Evolutionary conservation across 2,113 vertebrate genomes (phyloP).

Genomic region (Hymenochirus boettgeri): DNA sequence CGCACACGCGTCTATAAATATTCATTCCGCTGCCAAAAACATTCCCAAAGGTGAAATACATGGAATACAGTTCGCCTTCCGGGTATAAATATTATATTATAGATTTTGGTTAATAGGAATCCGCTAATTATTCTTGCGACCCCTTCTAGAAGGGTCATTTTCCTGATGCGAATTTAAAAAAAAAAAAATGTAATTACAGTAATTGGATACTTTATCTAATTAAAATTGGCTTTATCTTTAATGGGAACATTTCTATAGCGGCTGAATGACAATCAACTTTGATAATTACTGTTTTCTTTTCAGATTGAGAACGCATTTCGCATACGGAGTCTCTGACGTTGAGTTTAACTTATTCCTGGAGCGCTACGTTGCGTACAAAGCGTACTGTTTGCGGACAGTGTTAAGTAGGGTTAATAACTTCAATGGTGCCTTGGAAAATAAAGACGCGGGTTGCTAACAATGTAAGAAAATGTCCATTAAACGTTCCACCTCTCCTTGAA

Average conservation of each 20-base stretch:
- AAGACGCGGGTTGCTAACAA: too few relatives aligned
- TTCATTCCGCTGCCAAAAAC: constrained; percentile 74
- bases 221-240: constrained; percentile 80
- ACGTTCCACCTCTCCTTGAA: too few relatives aligned
- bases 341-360: too few relatives aligned
- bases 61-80: constrained; percentile 72
- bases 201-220: constrained; percentile 84
- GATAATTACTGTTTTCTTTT: constrained; percentile 65
- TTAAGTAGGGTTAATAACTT: too few relatives aligned
- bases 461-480: too few relatives aligned
- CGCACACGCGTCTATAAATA: constrained; percentile 71
- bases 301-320: constrained; percentile 55
- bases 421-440: too few relatives aligned
- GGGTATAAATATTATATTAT: constrained; percentile 79
- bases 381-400: too few relatives aligned
- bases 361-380: too few relatives aligned
- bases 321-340: too few relatives aligned
- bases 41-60: constrained; percentile 77
- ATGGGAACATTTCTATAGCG: constrained; percentile 75
- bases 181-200: constrained; percentile 75
- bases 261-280: constrained; percentile 73
- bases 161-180: constrained; percentile 71
- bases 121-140: constrained; percentile 79
- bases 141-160: constrained; percentile 75
- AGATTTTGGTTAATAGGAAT: constrained; percentile 78